Conservation (phyloP, 2,797 vertebrate species). For the Anguilla obscura region DNA sequence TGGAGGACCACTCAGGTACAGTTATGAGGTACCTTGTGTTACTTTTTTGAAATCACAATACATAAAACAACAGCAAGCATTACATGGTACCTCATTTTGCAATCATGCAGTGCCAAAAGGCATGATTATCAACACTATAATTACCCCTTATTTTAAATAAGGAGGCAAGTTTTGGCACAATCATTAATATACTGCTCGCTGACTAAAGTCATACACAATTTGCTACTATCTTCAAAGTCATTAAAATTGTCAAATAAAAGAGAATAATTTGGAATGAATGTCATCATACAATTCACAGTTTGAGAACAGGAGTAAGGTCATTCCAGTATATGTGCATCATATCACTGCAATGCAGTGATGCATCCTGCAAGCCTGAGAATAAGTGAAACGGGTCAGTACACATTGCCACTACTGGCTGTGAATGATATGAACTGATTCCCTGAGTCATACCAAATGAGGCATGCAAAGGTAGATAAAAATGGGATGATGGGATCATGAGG, state of each 20-base stretch:
- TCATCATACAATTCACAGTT: neutral
- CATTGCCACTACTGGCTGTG: neutral
- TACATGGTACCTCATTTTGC: too few relatives aligned
- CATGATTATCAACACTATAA: too few relatives aligned
- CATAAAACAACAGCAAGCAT: neutral
- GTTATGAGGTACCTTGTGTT: neutral
- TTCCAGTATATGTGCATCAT: neutral
- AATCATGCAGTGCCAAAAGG: too few relatives aligned
- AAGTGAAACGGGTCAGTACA: neutral
- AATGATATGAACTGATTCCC: neutral
- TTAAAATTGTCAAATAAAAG: neutral
- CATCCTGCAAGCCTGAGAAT: neutral
- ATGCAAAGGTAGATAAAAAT: neutral
- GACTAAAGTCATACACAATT: neutral
- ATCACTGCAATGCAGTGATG: neutral
- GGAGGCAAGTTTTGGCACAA: neutral
- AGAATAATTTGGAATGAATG: neutral
- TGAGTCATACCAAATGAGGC: neutral
- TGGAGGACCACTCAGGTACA: neutral
- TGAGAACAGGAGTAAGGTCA: neutral
- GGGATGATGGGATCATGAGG: neutral
- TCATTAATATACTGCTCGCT: neutral
- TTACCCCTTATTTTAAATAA: too few relatives aligned
- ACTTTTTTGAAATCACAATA: neutral
- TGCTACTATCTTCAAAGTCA: neutral